These are phyloP conservation scores for Mirza zaza DNA, from an alignment of 2,113 vertebrate species.

Conservation along the genomic window DNA sequence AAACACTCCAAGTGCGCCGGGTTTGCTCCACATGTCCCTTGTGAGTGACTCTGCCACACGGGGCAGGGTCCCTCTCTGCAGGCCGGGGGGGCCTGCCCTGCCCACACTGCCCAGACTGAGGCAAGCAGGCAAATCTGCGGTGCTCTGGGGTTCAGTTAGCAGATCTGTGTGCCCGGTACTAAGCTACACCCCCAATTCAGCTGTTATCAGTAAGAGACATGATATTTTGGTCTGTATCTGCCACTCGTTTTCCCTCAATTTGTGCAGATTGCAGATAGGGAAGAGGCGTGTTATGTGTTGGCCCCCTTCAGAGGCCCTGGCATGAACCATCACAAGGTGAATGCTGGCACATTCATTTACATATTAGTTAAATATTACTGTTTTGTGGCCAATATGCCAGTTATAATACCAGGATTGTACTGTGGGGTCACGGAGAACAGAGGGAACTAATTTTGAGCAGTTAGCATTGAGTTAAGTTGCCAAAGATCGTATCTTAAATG, in stretches of 20 bases:
- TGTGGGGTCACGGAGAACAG: not conserved
- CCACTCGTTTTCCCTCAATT: not conserved
- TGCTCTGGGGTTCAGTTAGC: not conserved
- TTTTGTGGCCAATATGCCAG: not conserved
- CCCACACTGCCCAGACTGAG: not conserved
- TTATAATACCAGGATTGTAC: not conserved
- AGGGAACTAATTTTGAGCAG: not conserved
- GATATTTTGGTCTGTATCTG: not conserved
- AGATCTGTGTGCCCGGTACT: not conserved
- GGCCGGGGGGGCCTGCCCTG: not conserved
- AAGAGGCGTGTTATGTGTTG: not conserved
- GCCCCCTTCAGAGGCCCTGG: not conserved
- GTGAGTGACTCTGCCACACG: fast-evolving
- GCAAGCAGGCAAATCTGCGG: fast-evolving
- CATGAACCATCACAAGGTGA: not conserved
- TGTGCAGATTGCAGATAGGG: not conserved
- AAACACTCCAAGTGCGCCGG: fast-evolving
- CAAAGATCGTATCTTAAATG: not conserved
- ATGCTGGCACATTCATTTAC: not conserved
- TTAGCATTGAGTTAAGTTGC: not conserved
- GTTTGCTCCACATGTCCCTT: not conserved
- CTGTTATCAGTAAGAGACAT: not conserved
- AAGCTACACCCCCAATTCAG: not conserved
- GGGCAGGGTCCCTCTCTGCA: no score
- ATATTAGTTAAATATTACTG: not conserved